Evolutionary conservation across 2,888 invertebrate species (phyloP).

Genomic region (Diarsia dahlii): DNA sequence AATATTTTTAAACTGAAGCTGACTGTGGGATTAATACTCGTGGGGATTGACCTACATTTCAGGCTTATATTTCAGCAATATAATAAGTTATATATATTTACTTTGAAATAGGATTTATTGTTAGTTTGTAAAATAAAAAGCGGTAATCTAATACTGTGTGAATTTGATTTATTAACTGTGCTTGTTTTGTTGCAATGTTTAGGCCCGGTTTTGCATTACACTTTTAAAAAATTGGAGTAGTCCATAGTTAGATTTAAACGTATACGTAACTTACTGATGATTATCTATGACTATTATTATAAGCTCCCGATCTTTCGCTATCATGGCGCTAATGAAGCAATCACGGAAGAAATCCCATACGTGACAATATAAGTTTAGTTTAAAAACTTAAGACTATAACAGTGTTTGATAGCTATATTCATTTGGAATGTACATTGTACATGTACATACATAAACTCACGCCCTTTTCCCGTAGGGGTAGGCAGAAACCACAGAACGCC

Average conservation of each 20-base stretch:
- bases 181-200: no score
- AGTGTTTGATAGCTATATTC: no score
- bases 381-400: no score
- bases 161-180: neutral
- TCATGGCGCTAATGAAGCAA: no score
- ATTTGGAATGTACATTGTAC: neutral
- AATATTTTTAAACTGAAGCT: neutral
- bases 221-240: neutral
- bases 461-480: no score
- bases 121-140: neutral
- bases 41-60: conserved; percentile 16
- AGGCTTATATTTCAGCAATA: neutral
- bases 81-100: neutral
- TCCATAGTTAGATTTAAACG: neutral
- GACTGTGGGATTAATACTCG: neutral
- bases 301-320: no score
- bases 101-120: neutral
- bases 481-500: no score
- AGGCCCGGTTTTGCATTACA: neutral
- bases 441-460: no score
- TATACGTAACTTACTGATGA: no score
- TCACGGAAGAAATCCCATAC: no score
- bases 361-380: no score
- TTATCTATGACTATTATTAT: no score
- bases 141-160: neutral